Evolutionary conservation across 1,140 invertebrate genomes (phyloP).

Genomic region (Paramacrobiotus metropolitanus): DNA sequence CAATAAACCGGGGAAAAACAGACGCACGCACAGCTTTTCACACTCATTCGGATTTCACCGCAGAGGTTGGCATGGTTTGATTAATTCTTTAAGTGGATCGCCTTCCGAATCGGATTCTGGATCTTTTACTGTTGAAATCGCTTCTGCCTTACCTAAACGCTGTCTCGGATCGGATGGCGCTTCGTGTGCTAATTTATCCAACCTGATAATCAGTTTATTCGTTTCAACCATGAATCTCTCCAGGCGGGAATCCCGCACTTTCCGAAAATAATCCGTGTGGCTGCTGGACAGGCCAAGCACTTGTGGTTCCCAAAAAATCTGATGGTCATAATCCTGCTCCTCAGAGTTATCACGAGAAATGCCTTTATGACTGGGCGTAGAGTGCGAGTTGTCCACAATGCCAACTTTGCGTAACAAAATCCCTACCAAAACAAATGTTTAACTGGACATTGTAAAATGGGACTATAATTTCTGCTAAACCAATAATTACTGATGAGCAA

Average conservation of each 20-base stretch:
- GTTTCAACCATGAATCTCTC: conserved; percentile 76
- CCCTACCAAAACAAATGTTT: background rate
- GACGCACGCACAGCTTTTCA: no score
- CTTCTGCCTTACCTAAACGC: conserved; percentile 46
- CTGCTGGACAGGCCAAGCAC: conserved; percentile 30
- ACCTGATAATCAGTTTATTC: conserved; percentile 74
- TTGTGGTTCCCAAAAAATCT: background rate
- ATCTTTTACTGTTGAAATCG: no score
- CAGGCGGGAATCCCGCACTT: conserved; percentile 40
- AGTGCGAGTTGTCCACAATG: no score
- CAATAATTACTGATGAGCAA: no score
- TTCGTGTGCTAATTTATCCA: conserved; percentile 68
- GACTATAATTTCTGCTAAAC: no score
- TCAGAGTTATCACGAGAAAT: no score
- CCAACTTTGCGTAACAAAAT: background rate
- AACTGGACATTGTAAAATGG: no score
- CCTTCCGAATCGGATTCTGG: no score
- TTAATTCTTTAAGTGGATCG: background rate
- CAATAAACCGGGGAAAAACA: no score
- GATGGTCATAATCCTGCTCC: background rate
- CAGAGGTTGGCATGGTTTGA: background rate
- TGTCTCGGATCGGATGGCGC: conserved; percentile 51
- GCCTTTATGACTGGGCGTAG: no score
- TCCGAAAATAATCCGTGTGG: conserved; percentile 53
- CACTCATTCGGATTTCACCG: background rate